Evolutionary conservation across 2,113 vertebrate genomes (phyloP).

Genomic region (Tenebrosternarchus preto): DNA sequence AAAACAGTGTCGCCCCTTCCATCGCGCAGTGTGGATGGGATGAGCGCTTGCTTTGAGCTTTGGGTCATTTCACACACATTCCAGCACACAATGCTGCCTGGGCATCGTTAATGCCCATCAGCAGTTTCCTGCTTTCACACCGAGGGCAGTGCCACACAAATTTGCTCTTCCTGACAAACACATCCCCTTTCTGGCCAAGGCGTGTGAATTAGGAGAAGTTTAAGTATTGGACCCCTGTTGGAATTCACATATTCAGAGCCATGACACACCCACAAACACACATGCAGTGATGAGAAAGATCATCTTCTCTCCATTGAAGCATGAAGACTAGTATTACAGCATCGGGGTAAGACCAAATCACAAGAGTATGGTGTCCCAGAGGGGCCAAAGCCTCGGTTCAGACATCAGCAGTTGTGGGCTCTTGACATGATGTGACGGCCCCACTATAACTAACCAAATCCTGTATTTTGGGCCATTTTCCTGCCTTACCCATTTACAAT

Average conservation of each 20-base stretch:
- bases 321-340: conserved; percentile 58
- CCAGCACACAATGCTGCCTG: conserved; percentile 38
- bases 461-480: conserved; percentile 79
- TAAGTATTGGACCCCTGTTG: too few relatives aligned
- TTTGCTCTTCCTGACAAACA: conserved; percentile 25
- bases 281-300: conserved; percentile 38
- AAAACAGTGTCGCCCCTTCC: conserved; percentile 28
- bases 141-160: conserved; percentile 16
- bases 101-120: conserved; percentile 33
- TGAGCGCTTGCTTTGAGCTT: conserved; percentile 55
- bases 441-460: conserved; percentile 74
- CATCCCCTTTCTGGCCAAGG: neutral
- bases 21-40: conserved; percentile 54
- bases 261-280: neutral
- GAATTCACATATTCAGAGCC: neutral
- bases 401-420: conserved; percentile 77
- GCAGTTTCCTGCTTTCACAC: conserved; percentile 15
- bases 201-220: too few relatives aligned
- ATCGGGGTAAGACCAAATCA: conserved; percentile 58
- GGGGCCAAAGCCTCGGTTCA: conserved; percentile 62
- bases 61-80: conserved; percentile 51
- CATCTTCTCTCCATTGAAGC: conserved; percentile 31
- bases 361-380: conserved; percentile 66
- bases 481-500: conserved; percentile 88
- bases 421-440: conserved; percentile 79